Percentiles rank a stretch among this genome's conserved stretches.
Conservation (phyloP, 2,113 vertebrate genomes). For the Hippocampus mohnikei region DNA sequence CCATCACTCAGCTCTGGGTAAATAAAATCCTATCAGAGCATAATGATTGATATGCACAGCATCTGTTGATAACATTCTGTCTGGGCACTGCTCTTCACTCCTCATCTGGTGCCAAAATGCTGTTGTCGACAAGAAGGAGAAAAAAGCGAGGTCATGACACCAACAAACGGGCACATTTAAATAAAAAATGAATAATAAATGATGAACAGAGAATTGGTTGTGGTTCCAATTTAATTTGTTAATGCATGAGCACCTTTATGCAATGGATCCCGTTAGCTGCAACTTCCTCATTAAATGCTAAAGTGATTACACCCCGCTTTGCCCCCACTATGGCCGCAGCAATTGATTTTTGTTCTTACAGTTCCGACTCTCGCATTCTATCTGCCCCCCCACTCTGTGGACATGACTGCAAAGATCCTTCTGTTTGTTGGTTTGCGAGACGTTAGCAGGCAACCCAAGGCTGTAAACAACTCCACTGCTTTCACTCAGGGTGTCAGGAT, state of each 20-base stretch:
- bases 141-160: not conserved
- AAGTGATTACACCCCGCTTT: conserved; percentile 24
- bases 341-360: conserved; percentile 13
- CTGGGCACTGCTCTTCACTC: conserved; percentile 8
- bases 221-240: not conserved
- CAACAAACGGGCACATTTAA: not conserved
- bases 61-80: conserved; percentile 19
- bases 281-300: not conserved
- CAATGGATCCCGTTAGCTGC: not conserved
- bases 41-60: conserved; percentile 22
- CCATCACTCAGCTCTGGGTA: conserved; percentile 25
- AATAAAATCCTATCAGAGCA: conserved; percentile 15
- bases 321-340: not conserved
- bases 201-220: conserved; percentile 11
- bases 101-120: conserved; percentile 32
- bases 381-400: not conserved
- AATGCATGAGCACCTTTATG: not conserved
- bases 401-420: conserved; percentile 1
- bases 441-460: conserved; percentile 28
- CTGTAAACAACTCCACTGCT: conserved; percentile 27
- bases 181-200: not conserved
- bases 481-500: not conserved
- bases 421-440: conserved; percentile 15
- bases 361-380: not conserved
- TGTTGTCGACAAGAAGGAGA: conserved; percentile 24